A percentile compares a stretch with the other conserved stretches of the same genome.
Evolutionary conservation across 2,797 vertebrate genomes (phyloP).

Genomic region (Chelon auratus): DNA sequence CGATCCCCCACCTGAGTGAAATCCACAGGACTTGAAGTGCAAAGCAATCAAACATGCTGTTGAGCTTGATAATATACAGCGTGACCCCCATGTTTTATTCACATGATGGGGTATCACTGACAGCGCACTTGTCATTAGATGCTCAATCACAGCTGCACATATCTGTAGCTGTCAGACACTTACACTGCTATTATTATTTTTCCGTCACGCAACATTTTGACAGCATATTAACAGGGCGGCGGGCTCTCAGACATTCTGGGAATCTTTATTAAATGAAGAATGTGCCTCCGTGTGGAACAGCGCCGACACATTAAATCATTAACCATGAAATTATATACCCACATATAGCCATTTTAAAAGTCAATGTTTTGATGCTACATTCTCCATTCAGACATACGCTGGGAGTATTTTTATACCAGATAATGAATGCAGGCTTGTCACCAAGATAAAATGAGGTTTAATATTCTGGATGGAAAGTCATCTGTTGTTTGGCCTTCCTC

Average conservation of each 20-base stretch:
- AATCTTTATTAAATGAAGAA: conserved; percentile 46
- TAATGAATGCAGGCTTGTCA: conserved; percentile 71
- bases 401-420: conserved; percentile 57
- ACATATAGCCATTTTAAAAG: conserved; percentile 31
- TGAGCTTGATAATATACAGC: conserved; percentile 39
- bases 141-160: conserved; percentile 51
- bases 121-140: conserved; percentile 39
- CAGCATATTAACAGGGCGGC: conserved; percentile 43
- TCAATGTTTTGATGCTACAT: neutral
- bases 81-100: conserved; percentile 62
- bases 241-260: neutral
- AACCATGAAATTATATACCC: conserved; percentile 47
- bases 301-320: conserved; percentile 45
- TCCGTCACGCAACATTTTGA: conserved; percentile 48
- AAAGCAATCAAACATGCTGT: conserved; percentile 25
- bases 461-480: conserved; percentile 72
- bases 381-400: conserved; percentile 33
- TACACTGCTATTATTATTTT: conserved; percentile 27
- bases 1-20: conserved; percentile 49
- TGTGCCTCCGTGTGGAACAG: conserved; percentile 31
- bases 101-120: conserved; percentile 53
- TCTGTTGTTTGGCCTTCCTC: conserved; percentile 71
- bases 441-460: conserved; percentile 71
- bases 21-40: conserved; percentile 61
- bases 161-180: conserved; percentile 40